A percentile compares a stretch with the other conserved stretches of the same genome.
Evolutionary conservation across 2,888 invertebrate species (phyloP).

Genomic region (Diabrotica balteata): DNA sequence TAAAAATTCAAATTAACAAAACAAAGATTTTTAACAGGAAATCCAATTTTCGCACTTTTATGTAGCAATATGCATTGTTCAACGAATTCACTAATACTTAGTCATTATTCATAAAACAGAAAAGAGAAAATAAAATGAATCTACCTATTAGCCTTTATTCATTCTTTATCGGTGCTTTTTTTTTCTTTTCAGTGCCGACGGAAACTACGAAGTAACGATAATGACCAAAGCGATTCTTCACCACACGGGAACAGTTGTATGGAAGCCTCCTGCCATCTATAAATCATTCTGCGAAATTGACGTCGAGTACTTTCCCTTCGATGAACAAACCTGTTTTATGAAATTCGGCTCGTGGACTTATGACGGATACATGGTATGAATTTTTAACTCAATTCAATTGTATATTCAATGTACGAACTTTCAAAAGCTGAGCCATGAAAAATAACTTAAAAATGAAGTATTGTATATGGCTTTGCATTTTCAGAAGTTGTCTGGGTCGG

Average conservation of each 20-base stretch:
- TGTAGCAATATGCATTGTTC: too few species aligned
- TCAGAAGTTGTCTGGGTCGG: too few species aligned
- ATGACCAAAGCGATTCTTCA: conserved; percentile 97
- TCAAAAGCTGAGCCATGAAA: conserved; percentile 5
- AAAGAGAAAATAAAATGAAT: too few species aligned
- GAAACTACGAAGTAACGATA: conserved; percentile 97
- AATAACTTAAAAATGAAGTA: conserved; percentile 10
- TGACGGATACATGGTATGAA: conserved; percentile 88
- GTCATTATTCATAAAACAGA: too few species aligned
- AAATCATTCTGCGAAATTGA: conserved; percentile 97
- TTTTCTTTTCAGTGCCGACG: conserved; percentile 80
- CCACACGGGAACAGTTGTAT: conserved; percentile 90
- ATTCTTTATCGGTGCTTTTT: background rate
- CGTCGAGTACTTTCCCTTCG: conserved; percentile 94
- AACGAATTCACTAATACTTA: too few species aligned
- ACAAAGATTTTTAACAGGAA: too few species aligned
- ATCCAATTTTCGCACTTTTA: too few species aligned
- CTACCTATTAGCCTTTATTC: background rate
- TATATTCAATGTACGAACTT: conserved; percentile 1
- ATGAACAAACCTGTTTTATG: conserved; percentile 95
- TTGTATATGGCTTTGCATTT: background rate
- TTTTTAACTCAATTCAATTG: conserved; percentile 30
- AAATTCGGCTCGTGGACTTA: conserved; percentile 96
- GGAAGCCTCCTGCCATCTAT: conserved; percentile 99
- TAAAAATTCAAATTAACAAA: too few species aligned